Base-by-base conservation (phyloP, 23 tunicate species). In the Halocynthia roretzi region DNA sequence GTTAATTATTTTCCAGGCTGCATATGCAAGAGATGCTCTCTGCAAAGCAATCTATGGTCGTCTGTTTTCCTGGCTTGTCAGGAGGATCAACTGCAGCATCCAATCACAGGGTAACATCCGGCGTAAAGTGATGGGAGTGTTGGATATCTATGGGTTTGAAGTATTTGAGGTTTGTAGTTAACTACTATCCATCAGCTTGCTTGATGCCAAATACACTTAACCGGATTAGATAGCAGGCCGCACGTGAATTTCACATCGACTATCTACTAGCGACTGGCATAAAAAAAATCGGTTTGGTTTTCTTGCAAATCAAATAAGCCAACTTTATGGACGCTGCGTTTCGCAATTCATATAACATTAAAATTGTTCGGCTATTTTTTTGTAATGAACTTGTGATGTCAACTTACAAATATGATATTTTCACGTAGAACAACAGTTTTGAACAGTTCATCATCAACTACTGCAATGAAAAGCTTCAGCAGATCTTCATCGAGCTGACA, bases 371-470 rank as follows among this genome's bases (percentile, higher is more conserved):
- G 44, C 4, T 31, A 31, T 31, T 31, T 1, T 31, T 31, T 31
- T 31, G 44, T 31, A 31, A 31, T 31, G 44, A 31, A 31, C 44
- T 31, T 31, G 44, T 31, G 44, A 31, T 31, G 1, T 31, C 2
- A 31, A 31, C 44, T 31, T 31, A 31, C 4, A 4, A 31, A 31
- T 31, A 4, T 31, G 44, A 31, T 31, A 31, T 31, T 31, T 31
- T 31, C 44, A 31, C 4, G 11, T 80, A 91, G 97, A 82, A 77
- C 56, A 91, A 91, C 65, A 84, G 90, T 9, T 91, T 91, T 52
- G 97, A 91, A 81, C 97, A 91, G 71, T 85, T 91, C 56, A 91
- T 91, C 91, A 91, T 91, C 80, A 91, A 91, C 71, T 91, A 91
- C 56, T 91, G 97, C 90, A 91, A 91, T 54, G 97, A 91, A 70